Base-by-base conservation (phyloP, 2,888 invertebrate species). In the Cotesia congregata region DNA sequence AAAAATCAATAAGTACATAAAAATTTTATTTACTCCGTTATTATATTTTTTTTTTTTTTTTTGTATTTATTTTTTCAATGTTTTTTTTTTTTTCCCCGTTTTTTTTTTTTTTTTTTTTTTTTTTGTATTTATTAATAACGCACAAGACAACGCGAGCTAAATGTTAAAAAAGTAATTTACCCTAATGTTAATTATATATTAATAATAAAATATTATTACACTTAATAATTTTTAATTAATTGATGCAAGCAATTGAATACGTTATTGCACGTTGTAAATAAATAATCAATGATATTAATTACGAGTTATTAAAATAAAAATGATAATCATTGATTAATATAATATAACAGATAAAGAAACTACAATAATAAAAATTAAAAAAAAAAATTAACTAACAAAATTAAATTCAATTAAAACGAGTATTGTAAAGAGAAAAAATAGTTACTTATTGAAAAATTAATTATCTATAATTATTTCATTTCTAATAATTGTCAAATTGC, bases 181-280 rank as follows among this genome's bases (percentile, higher is more conserved):
- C 15, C 3, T 30, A 30, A 50, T 12, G 0, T 50, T 50, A 50
- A 50, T 50, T 50, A 50, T 50, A 50, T 12, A 12, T 12, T 7
- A 7, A 50, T 50, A 7, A 50, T 12, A 12, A 50, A 50, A 50
- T 50, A 12, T 9, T 9, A 9, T 41, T 12, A 50, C 50, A 50
- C 50, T 50, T 2, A 50, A 50, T 50, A 50, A 50, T 50, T 50
- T 50, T 50, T 50, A 6, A 3, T 50, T 50, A 3, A 30, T 50
- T 50, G 12, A 12, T 50, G 12, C 50, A 50, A 50, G 50, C 50
- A 72, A 72, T 75, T 73, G 75, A 72, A 79, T 78, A 69, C 73
- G 67, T 80, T 82, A 82, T 82, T 82, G 82, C 82, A 82, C 82
- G 80, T 80, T 76, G 78, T 79, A 77, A 80, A 77, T 71, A 70